Evolutionary conservation across 2,888 invertebrate genomes (phyloP).

Genomic region (Pseudolycoriella hygida): DNA sequence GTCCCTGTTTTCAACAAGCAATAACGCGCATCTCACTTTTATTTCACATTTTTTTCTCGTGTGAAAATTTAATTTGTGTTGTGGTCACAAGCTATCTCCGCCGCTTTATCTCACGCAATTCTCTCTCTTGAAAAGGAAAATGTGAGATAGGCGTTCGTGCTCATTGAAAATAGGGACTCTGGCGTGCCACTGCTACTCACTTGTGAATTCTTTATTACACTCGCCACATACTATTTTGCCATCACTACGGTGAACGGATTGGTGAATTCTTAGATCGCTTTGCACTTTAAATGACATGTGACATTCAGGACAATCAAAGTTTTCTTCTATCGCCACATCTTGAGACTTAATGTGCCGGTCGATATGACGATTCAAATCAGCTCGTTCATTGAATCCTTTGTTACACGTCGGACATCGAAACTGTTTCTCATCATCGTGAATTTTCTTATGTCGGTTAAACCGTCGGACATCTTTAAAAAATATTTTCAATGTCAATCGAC

Average conservation of each 20-base stretch:
- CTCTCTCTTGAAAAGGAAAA: too few species aligned
- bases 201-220: slow-evolving; percentile 33
- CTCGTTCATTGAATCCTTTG: slow-evolving; percentile 2
- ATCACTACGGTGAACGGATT: slow-evolving; percentile 28
- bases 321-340: slow-evolving; percentile 8
- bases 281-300: slow-evolving; percentile 30
- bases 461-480: background rate
- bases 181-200: slow-evolving; percentile 21
- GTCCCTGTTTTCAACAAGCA: too few species aligned
- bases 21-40: too few species aligned
- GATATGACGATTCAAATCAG: slow-evolving; percentile 7
- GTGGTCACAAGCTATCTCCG: too few species aligned
- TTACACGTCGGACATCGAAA: slow-evolving; percentile 5
- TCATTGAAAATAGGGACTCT: too few species aligned
- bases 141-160: too few species aligned
- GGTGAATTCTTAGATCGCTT: slow-evolving; percentile 32
- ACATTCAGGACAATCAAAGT: slow-evolving; percentile 29
- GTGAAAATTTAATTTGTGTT: too few species aligned
- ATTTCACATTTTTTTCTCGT: too few species aligned
- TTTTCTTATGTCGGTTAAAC: background rate
- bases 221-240: slow-evolving; percentile 28
- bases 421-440: background rate
- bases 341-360: slow-evolving; percentile 4
- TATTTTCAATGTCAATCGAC: background rate
- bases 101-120: too few species aligned